Evolutionary conservation across 2,888 invertebrate genomes (phyloP).

Genomic region (Vandiemenella viatica): DNA sequence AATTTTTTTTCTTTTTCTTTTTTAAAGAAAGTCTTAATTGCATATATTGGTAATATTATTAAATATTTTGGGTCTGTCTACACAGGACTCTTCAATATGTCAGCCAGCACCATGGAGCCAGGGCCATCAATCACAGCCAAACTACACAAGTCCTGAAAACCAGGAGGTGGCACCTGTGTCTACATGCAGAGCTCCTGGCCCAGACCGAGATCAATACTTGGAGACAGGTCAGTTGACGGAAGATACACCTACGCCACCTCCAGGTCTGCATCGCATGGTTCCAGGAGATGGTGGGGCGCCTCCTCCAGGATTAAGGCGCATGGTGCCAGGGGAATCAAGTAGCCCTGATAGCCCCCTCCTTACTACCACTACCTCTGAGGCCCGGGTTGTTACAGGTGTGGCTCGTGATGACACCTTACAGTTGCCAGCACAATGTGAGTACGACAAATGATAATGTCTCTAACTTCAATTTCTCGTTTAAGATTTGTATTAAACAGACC

Average conservation of each 20-base stretch:
- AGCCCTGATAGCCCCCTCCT: constrained; percentile 14
- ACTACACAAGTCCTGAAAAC: constrained; percentile 17
- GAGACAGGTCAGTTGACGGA: constrained; percentile 50
- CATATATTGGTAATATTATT: too few species aligned
- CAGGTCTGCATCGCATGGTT: constrained; percentile 1
- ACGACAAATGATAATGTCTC: too few species aligned
- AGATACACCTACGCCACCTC: constrained; percentile 2
- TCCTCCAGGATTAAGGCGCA: constrained; percentile 25
- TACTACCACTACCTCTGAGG: constrained; percentile 7
- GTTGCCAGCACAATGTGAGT: too few species aligned
- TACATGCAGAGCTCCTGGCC: too few species aligned
- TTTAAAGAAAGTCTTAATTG: too few species aligned
- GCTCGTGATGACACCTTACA: constrained; percentile 16
- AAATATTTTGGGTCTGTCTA: too few species aligned
- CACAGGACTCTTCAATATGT: too few species aligned
- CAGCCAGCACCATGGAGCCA: too few species aligned
- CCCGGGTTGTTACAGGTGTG: constrained; percentile 17
- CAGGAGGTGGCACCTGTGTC: constrained; percentile 19
- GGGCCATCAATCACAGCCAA: too few species aligned
- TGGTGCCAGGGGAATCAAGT: constrained; percentile 19
- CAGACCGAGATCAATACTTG: constrained; percentile 57
- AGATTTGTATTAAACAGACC: too few species aligned
- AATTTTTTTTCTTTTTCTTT: too few species aligned
- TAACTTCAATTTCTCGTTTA: too few species aligned
- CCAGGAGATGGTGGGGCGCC: constrained; percentile 33